Evolutionary conservation across 2,888 invertebrate species (phyloP), one percentile per base, ranked within the genome.

Genomic region (Pardosa pseudoannulata): DNA sequence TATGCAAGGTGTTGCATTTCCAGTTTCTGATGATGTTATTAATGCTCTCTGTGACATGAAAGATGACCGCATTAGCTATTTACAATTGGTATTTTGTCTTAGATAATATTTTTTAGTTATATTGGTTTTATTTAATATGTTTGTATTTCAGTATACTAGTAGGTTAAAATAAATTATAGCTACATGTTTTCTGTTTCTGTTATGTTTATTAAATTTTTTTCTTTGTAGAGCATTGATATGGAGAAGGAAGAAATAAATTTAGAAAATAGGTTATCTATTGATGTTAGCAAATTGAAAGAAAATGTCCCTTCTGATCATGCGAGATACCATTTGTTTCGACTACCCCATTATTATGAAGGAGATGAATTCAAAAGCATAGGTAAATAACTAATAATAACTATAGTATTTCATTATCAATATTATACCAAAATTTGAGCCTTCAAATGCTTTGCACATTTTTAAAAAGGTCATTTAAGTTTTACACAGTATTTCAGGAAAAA

Each of bases 301-400:
- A 94, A 95, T 91, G 94, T 99, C 88, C 98, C 99, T 6, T 93
- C 93, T 41, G 96, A 98, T 90, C 93, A 94, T 90, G 97, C 97
- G 31, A 94, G 98, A 89, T 99, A 98, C 92, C 98, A 99, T 92
- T 93, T 99, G 28, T 97, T 95, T 91, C 94, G 95, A 90, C 98
- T 96, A 92, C 95, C 95, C 90, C 98, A 99, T 91, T 95, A 96
- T 0, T 96, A 97, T 90, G 98, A 98, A 92, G 97, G 97, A 31
- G 97, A 97, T 91, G 96, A 95, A 90, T 93, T 95, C 91, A 96
- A 97, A 91, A 96, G 95, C 90, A 94, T 95, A 92, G 95, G 96
- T 97, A 92, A 91, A 92, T n/a, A n/a, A n/a, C n/a, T n/a, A n/a
- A n/a, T n/a, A n/a, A n/a, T n/a, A n/a, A n/a, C n/a, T n/a, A n/a